Evolutionary conservation across 2,888 invertebrate genomes (phyloP), one percentile per base, ranked within the genome.

Genomic region (Lepas anatifera): DNA sequence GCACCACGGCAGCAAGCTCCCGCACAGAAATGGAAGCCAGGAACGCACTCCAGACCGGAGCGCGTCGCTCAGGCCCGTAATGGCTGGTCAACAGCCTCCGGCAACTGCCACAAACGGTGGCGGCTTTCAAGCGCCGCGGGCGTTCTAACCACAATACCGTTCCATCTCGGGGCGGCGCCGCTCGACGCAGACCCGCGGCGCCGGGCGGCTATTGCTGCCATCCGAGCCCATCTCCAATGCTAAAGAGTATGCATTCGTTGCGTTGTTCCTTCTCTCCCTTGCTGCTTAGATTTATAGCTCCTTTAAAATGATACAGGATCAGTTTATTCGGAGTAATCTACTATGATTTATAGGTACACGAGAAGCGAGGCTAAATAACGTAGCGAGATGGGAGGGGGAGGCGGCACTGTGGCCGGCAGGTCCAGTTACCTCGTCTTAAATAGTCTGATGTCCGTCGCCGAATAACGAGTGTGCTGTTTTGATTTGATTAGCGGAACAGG

Each of bases 251-350:
- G 58, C 35, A 58, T 58, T 35, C 32, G 35, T 35, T 35, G 58
- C 35, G 32, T 35, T 32, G 58, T 35, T 32, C 32, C 58, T 29
- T 32, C n/a, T 35, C 58, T 58, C 58, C 35, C 58, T 52, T 32
- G 58, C 58, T 32, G 18, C 32, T 35, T 35, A 35, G 35, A 58
- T 58, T 58, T 58, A 58, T 32, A 35, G 58, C 58, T 58, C 32
- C 35, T 58, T 58, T 58, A 58, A 58, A 58, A 58, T 58, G 58
- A 58, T 58, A 58, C 58, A 58, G 58, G 58, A 58, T 58, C 58
- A 32, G 58, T 35, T 58, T 58, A 58, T 58, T 35, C 32, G 35
- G 58, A 32, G 58, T 32, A 58, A 58, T 58, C 35, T 58, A 58
- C 58, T 35, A 58, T 58, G 58, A 58, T 58, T 58, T 58, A 58